Conservation (phyloP, 2,113 vertebrate genomes). For the Beaufortia kweichowensis region DNA sequence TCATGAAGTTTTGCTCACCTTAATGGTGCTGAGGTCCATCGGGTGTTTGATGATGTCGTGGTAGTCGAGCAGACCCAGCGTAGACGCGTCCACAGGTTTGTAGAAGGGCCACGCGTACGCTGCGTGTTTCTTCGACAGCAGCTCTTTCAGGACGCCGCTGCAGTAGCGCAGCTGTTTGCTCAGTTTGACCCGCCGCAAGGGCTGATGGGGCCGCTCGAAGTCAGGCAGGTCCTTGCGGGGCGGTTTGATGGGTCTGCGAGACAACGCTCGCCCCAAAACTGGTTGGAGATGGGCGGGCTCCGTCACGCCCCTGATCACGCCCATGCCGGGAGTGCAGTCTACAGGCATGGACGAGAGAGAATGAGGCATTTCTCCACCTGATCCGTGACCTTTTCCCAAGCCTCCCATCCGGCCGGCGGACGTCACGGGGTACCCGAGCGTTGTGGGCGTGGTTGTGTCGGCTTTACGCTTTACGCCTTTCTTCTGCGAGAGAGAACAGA, state of each 20-base stretch:
- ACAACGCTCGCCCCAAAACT: conserved; percentile 74
- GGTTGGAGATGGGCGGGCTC: conserved; percentile 68
- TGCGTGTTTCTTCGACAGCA: conserved; percentile 91
- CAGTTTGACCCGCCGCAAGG: conserved; percentile 81
- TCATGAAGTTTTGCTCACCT: too few relatives aligned
- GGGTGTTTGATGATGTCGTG: conserved; percentile 96
- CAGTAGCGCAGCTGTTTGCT: conserved; percentile 89
- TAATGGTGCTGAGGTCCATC: conserved; percentile 94
- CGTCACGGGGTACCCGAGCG: conserved; percentile 79
- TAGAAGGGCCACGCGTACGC: conserved; percentile 97
- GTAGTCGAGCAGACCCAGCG: conserved; percentile 90
- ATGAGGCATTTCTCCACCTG: conserved; percentile 68
- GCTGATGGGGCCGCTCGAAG: conserved; percentile 83
- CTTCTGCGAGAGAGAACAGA: conserved; percentile 74
- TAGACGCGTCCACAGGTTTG: conserved; percentile 87
- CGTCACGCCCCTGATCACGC: conserved; percentile 59
- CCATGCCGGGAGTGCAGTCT: conserved; percentile 66
- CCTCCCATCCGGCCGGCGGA: conserved; percentile 68
- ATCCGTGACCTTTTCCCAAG: conserved; percentile 74
- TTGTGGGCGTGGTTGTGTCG: conserved; percentile 91
- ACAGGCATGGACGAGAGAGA: conserved; percentile 66
- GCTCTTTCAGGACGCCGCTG: conserved; percentile 89
- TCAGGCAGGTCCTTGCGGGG: conserved; percentile 91
- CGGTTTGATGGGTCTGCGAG: conserved; percentile 91
- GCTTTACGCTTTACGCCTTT: conserved; percentile 95